Conservation (phyloP, 2,113 vertebrate species). For the Ibidorhyncha struthersii region DNA sequence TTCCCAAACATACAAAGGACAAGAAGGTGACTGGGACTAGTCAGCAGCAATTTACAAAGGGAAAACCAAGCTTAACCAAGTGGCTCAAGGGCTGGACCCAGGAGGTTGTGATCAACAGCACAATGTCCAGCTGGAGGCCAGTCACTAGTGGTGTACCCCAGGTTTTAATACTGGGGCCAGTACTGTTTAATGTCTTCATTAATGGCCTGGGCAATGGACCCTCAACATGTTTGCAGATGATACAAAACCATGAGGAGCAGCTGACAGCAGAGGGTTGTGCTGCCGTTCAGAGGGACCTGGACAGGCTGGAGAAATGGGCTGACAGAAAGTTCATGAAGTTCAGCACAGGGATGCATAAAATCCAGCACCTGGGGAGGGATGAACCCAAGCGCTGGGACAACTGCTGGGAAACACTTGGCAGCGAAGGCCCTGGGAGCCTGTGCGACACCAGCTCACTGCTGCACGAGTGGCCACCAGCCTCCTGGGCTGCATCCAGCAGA, state of each 20-base stretch:
- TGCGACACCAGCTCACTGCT: not conserved
- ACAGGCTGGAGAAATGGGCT: not conserved
- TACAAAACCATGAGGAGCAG: not conserved
- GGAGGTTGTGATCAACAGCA: not conserved
- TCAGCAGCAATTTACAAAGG: not conserved
- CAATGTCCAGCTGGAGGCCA: not conserved
- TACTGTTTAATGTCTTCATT: not conserved
- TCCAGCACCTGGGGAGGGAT: not conserved
- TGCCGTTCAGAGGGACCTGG: not conserved
- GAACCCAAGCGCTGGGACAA: not conserved
- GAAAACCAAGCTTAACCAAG: not conserved
- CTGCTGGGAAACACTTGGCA: not conserved
- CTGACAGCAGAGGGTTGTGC: not conserved
- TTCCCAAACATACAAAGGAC: not conserved
- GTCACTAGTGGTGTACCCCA: not conserved
- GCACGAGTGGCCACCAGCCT: not conserved
- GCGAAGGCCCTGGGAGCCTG: not conserved
- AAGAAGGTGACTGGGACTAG: not conserved
- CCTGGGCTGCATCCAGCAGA: not conserved
- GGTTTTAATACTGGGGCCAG: not conserved
- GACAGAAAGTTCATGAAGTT: not conserved
- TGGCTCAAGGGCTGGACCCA: too few relatives aligned
- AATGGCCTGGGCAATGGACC: rapidly evolving
- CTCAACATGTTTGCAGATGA: not conserved
- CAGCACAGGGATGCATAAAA: not conserved